A percentile compares a stretch with the other conserved stretches of the same genome.
Evolutionary conservation across 2,888 invertebrate species (phyloP).

Genomic region (Macropis europaea): DNA sequence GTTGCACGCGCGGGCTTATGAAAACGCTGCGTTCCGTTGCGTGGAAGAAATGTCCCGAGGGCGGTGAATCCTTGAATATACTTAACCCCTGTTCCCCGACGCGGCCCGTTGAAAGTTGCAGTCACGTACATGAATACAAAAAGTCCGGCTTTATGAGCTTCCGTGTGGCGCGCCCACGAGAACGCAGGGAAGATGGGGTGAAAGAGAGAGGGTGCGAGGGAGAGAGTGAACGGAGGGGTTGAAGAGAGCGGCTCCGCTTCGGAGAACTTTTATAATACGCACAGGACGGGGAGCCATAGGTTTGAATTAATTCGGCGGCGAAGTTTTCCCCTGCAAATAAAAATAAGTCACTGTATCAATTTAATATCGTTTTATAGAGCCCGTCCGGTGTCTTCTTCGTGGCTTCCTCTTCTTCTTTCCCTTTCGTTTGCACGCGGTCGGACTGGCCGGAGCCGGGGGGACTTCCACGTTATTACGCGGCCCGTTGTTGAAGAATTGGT

Average conservation of each 20-base stretch:
- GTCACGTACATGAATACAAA: constrained; percentile 60
- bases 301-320: constrained; percentile 73
- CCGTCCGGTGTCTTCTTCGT: neutral
- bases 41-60: constrained; percentile 37
- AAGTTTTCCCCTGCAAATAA: constrained; percentile 70
- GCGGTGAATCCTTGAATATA: constrained; percentile 60
- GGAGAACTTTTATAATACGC: constrained; percentile 67
- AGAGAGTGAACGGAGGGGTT: no score
- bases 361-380: constrained; percentile 64
- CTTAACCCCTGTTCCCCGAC: constrained; percentile 55
- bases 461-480: constrained; percentile 60
- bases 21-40: constrained; percentile 38
- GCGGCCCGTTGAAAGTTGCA: constrained; percentile 53
- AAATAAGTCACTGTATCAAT: constrained; percentile 69
- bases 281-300: constrained; percentile 60
- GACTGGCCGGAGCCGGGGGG: neutral
- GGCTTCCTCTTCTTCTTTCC: neutral
- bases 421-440: neutral
- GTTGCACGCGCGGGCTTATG: constrained; percentile 9
- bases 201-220: neutral
- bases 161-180: constrained; percentile 36
- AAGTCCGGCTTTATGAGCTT: constrained; percentile 55
- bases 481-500: constrained; percentile 63
- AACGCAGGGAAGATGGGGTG: constrained; percentile 1
- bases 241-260: constrained; percentile 31